phyloP scores from a whole-genome alignment of 2,888 invertebrate species.

The Nycteola revayana region DNA sequence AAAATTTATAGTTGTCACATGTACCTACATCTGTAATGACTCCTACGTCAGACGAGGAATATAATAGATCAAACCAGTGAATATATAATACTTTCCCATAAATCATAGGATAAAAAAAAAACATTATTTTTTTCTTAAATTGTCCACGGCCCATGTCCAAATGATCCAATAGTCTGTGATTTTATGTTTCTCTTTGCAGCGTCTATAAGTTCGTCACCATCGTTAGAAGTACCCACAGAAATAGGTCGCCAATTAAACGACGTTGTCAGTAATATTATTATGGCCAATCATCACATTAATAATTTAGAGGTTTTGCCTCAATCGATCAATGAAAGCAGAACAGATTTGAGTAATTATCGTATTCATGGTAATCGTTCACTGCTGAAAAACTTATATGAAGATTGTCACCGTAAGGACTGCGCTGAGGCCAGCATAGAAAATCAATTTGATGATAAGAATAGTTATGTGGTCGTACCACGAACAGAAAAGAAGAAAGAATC shows the following conservation, averaged over 20 bases:
- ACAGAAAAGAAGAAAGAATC: constrained; percentile 5
- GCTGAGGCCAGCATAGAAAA: constrained; percentile 45
- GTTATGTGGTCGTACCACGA: not conserved
- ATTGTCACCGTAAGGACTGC: too few species aligned
- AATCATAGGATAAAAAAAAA: too few species aligned
- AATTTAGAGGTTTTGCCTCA: constrained; percentile 37
- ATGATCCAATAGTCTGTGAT: too few species aligned
- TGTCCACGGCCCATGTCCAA: too few species aligned
- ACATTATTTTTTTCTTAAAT: too few species aligned
- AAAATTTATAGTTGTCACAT: too few species aligned
- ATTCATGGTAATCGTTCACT: too few species aligned
- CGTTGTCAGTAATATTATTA: constrained; percentile 48
- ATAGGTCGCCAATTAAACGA: constrained; percentile 50
- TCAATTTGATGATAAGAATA: constrained; percentile 47
- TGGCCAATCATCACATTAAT: constrained; percentile 18
- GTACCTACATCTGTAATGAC: too few species aligned
- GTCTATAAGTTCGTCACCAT: constrained; percentile 42
- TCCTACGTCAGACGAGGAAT: too few species aligned
- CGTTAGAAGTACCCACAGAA: constrained; percentile 41
- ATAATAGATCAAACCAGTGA: too few species aligned
- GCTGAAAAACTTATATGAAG: too few species aligned
- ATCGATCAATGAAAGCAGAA: constrained; percentile 33
- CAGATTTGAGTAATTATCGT: constrained; percentile 24
- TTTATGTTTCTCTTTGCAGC: constrained; percentile 36
- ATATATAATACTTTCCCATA: too few species aligned